A percentile compares a stretch with the other conserved stretches of the same genome.
Conservation (phyloP, 2,113 vertebrate species). For the Onychorhynchus coronatus region DNA sequence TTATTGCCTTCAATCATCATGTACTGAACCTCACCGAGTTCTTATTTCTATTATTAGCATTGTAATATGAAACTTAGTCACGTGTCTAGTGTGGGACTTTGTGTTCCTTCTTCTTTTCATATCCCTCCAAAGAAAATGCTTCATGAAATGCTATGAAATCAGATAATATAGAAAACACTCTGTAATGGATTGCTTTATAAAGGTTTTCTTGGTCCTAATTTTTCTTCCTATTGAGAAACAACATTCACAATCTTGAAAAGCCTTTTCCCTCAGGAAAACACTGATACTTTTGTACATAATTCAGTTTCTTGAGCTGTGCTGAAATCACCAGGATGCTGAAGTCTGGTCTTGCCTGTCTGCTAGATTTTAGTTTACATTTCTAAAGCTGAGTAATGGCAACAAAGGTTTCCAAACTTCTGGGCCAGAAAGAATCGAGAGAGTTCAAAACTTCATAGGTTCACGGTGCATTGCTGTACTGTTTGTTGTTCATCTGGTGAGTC, state of each 20-base stretch:
- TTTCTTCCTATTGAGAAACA: not conserved
- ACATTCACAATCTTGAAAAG: not conserved
- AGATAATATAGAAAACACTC: not conserved
- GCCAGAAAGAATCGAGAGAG: not conserved
- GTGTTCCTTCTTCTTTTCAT: not conserved
- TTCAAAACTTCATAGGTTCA: not conserved
- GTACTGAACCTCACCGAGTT: not conserved
- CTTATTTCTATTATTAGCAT: conserved; percentile 28
- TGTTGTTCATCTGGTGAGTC: not conserved
- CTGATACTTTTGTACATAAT: not conserved
- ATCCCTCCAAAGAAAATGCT: not conserved
- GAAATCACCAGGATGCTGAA: not conserved
- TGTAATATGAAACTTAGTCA: conserved; percentile 35
- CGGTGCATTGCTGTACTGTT: not conserved
- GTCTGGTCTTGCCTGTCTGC: not conserved
- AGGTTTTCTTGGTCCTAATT: not conserved
- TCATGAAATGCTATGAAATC: not conserved
- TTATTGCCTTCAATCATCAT: not conserved
- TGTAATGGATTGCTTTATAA: not conserved
- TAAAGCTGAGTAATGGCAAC: not conserved
- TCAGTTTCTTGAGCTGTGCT: not conserved
- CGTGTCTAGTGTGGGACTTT: not conserved
- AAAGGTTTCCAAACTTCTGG: not conserved
- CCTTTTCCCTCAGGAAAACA: not conserved
- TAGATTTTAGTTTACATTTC: not conserved